These are phyloP conservation scores for Drosophila aldrichi DNA, from an alignment of 2,888 invertebrate genomes.

Conservation along the genomic window DNA sequence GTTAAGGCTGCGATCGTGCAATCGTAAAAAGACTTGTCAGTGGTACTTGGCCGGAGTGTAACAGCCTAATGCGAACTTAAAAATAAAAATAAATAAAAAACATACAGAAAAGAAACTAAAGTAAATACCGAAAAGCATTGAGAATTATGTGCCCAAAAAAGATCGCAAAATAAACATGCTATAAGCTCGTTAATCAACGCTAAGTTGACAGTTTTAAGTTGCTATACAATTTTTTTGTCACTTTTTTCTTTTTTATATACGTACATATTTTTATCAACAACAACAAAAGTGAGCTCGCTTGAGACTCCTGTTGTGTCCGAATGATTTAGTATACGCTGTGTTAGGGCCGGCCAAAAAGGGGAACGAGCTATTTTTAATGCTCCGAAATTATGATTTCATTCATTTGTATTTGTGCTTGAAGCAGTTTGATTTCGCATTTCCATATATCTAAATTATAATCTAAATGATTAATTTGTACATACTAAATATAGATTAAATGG, in stretches of 20 bases:
- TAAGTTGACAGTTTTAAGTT: slow-evolving; percentile 80
- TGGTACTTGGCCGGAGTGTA: slow-evolving; percentile 33
- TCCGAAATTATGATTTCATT: slow-evolving; percentile 5
- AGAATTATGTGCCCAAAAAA: slow-evolving; percentile 57
- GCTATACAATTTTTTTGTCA: slow-evolving; percentile 58
- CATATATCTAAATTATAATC: not conserved
- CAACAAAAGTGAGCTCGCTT: slow-evolving; percentile 11
- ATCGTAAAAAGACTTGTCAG: slow-evolving; percentile 75
- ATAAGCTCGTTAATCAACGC: slow-evolving; percentile 81
- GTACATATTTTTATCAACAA: slow-evolving; percentile 13
- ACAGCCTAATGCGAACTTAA: slow-evolving; percentile 21
- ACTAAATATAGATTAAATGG: too few species aligned
- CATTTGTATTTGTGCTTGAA: not conserved
- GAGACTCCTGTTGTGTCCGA: slow-evolving; percentile 64
- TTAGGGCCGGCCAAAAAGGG: slow-evolving; percentile 15
- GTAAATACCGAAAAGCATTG: slow-evolving; percentile 22
- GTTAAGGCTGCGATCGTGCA: slow-evolving; percentile 65
- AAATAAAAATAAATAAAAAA: slow-evolving; percentile 10
- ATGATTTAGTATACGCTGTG: slow-evolving; percentile 61
- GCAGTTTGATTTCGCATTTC: not conserved
- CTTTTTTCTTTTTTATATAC: not conserved
- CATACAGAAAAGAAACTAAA: not conserved
- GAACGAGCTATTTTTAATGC: slow-evolving; percentile 34
- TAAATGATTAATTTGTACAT: not conserved
- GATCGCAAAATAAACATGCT: slow-evolving; percentile 75